Percentiles rank a stretch among this genome's conserved stretches.
Evolutionary conservation across 2,113 vertebrate genomes (phyloP).

Genomic region (Colius striatus): DNA sequence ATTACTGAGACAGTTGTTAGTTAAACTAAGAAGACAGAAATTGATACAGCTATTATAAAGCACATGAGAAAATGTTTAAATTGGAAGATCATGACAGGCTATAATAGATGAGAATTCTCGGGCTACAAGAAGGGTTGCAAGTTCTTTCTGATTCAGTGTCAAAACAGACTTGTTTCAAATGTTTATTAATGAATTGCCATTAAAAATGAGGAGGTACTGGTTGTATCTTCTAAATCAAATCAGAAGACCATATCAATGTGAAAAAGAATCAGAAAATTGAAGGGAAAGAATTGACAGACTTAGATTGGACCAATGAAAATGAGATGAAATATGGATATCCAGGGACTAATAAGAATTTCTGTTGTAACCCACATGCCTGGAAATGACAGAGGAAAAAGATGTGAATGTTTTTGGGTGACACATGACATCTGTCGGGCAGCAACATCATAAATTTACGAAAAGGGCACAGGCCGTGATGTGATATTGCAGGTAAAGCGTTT

Average conservation of each 20-base stretch:
- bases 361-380: background rate
- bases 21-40: background rate
- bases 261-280: background rate
- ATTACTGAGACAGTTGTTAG: background rate
- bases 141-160: background rate
- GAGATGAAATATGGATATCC: fast-evolving
- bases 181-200: background rate
- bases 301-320: background rate
- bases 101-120: background rate
- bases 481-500: background rate
- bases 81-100: background rate
- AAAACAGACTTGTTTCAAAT: background rate
- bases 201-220: background rate
- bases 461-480: background rate
- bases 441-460: fast-evolving
- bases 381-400: background rate
- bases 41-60: background rate
- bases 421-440: background rate
- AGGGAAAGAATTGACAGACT: background rate
- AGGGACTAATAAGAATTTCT: background rate
- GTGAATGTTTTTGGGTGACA: background rate
- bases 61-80: background rate
- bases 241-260: fast-evolving
- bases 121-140: background rate
- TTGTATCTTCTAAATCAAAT: background rate